Evolutionary conservation across 1,140 invertebrate species (phyloP), one percentile per base, ranked within the genome.

Genomic region (Coboldia fuscipes): DNA sequence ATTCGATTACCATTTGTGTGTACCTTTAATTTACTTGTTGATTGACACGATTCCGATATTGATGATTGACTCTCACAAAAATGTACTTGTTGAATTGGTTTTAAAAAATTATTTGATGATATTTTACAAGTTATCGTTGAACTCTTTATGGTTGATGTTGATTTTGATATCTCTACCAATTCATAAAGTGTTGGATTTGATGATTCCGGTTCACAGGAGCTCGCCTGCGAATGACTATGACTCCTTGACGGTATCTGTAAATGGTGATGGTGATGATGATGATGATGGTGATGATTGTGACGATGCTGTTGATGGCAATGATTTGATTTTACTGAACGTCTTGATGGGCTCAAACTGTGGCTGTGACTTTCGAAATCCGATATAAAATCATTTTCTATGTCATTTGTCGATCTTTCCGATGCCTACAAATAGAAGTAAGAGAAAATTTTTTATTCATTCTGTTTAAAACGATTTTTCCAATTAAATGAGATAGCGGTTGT

Each of bases 151-250:
- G 50, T 33, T 13, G 48, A 47, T 2, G 50, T 49, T 19, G 47
- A 42, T 3, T 46, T 46, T n/a, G 50, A 52, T 9, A 52, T 41
- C 33, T 52, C 50, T 16, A 52, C 47, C 12, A 52, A 37, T 27
- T 52, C 50, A 23, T 52, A 52, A 21, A 52, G 52, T 3, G 50
- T 47, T 4, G 47, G 40, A 22, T n/a, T n/a, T n/a, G n/a, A n/a
- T n/a, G n/a, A n/a, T n/a, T n/a, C n/a, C n/a, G n/a, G n/a, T n/a
- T n/a, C 21, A 17, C 9, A 31, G 30, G 21, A 31, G 30, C 30
- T 31, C 30, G 10, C 21, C 19, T 19, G 21, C 17, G 3, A 19
- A 19, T n/a, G 30, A 19, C 21, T 17, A 19, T 31, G 30, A 5
- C 17, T 31, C 30, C 19, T 13, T 18, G 5, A 31, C 5, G 9